Evolutionary conservation across 1,140 invertebrate species (phyloP), one percentile per base, ranked within the genome.

Genomic region (Doryteuthis pealeii): DNA sequence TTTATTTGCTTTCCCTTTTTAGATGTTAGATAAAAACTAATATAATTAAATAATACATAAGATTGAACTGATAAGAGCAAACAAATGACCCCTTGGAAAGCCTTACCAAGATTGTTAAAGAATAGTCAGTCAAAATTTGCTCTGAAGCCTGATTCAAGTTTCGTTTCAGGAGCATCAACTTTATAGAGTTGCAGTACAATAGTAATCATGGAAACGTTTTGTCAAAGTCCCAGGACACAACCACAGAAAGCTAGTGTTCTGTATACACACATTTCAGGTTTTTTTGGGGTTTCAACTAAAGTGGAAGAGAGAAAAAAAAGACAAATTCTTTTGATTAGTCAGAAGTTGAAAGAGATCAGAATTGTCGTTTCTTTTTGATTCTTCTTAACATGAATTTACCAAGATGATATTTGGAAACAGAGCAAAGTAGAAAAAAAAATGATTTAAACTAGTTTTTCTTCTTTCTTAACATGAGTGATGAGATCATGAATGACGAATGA

Each of bases 211-310:
- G 66, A 30, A 18, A 33, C 26, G 18, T 15, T 18, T 30, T 33
- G 66, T 33, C 30, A 32, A 26, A 32, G 66, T 68, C 66, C 66
- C 66, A 68, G n/a, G n/a, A 32, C 18, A 68, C 32, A 31, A 68
- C 10, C 18, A 68, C 66, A 33, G 32, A n/a, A n/a, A 32, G 66
- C 30, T 68, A 33, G 18, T 32, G 31, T 68, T 68, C 66, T 32
- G 66, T 33, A 68, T 33, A 6, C 8, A 22, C 66, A 68, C 66
- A 18, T n/a, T 68, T 22, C 18, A 68, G 31, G 66, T n/a, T 68
- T 68, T 22, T 33, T 26, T 5, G 66, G 66, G 8, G 66, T 18
- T 62, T 62, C 54, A 62, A 62, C 54, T 62, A 62, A 28, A 62
- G 54, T 8, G 54, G 54, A 28, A 62, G n/a, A n/a, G n/a, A n/a